Conservation (phyloP, 1,140 invertebrate species). For the Pararge aegeria region DNA sequence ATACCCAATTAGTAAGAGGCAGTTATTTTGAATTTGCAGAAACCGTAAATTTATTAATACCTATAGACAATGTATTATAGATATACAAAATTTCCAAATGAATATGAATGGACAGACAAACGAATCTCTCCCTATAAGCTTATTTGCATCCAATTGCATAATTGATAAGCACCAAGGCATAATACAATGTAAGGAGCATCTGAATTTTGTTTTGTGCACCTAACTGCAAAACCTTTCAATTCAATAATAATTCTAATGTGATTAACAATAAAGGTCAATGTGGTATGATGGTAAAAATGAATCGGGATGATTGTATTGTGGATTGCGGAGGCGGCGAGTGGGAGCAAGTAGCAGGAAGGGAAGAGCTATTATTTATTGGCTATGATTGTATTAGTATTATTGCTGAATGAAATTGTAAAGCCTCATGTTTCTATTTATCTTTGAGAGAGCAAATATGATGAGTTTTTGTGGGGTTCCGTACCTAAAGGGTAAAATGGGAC, state of each 20-base stretch:
- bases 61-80: neutral
- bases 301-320: slow-evolving; percentile 12
- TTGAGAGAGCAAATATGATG: too few species aligned
- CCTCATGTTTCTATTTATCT: neutral
- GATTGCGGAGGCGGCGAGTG: slow-evolving; percentile 24
- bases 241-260: neutral
- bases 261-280: slow-evolving; percentile 1
- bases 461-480: too few species aligned
- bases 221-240: neutral
- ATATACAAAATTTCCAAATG: slow-evolving; percentile 14
- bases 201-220: neutral
- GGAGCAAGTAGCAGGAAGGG: slow-evolving; percentile 28
- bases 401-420: slow-evolving; percentile 1
- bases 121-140: slow-evolving; percentile 8
- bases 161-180: slow-evolving; percentile 23
- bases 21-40: too few species aligned
- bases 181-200: slow-evolving; percentile 1
- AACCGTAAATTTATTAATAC: neutral
- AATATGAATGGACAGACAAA: slow-evolving; percentile 13
- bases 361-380: slow-evolving; percentile 23
- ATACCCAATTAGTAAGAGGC: too few species aligned
- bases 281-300: neutral
- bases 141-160: slow-evolving; percentile 30
- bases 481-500: too few species aligned
- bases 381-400: slow-evolving; percentile 16